Conservation (phyloP, 1,140 invertebrate species). For the Schlechtendalia chinensis region DNA sequence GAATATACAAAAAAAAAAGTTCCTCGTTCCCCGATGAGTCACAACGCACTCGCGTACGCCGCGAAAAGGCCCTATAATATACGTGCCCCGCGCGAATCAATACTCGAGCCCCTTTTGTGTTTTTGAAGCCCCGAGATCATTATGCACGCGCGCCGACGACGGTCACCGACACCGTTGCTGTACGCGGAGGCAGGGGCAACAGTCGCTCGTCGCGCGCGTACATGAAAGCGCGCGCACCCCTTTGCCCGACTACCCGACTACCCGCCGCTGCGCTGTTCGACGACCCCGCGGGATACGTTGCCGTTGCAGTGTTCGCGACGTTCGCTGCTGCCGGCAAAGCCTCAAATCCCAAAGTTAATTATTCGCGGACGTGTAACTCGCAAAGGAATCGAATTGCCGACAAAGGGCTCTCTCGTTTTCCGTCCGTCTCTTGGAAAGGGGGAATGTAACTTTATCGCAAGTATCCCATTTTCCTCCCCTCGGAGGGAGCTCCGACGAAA, state of each 20-base stretch:
- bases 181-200: background rate
- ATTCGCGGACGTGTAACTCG: background rate
- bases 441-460: too few species aligned
- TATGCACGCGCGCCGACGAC: background rate
- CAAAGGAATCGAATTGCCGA: background rate
- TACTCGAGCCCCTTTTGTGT: constrained; percentile 34
- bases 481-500: too few species aligned
- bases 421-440: too few species aligned
- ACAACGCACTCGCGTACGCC: background rate
- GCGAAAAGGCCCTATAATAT: constrained; percentile 1
- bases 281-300: background rate
- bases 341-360: background rate
- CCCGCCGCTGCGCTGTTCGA: constrained; percentile 15
- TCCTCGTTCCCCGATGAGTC: constrained; percentile 39
- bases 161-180: too few species aligned
- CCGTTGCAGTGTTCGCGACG: background rate
- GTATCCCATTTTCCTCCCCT: too few species aligned
- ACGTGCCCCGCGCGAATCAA: constrained; percentile 17
- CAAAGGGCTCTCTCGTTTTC: too few species aligned
- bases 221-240: background rate
- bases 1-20: constrained; percentile 12
- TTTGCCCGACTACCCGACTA: background rate
- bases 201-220: background rate
- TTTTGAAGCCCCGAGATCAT: background rate
- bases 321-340: background rate